Base-by-base conservation (phyloP, 2,797 vertebrate genomes). In the Phataginus tetradactyla region DNA sequence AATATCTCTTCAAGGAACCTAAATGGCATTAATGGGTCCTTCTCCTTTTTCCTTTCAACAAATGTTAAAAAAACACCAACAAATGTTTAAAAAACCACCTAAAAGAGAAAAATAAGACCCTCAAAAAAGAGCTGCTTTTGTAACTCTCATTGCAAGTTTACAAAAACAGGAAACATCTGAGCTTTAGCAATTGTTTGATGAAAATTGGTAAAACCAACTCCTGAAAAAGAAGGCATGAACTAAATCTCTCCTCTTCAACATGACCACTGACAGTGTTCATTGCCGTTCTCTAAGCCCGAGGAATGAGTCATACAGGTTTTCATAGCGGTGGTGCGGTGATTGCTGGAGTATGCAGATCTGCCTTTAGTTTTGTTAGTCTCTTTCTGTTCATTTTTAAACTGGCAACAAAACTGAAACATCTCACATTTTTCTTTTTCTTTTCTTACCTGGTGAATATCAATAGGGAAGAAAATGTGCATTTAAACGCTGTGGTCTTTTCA, bases 141-240 rank as follows among this genome's bases (percentile, higher is more conserved):
- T 79, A 94, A 83, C 69, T 94, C 39, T 72, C 68, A 83, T 77
- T 45, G 6, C 55, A 85, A 57, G 29, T 85, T 79, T 77, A 84
- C 27, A 63, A 85, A 96, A 95, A 72, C 63, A 90, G 74, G 66
- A 96, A 96, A 64, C 63, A 90, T 75, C 66, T 88, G 91, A 88
- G 13, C 49, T 63, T n/a, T 59, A 74, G 55, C 66, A 95, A 80
- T n/a, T 2, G 42, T 92, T 88, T 95, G 37, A 92, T 81, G 66
- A 95, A 93, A 91, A 92, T 27, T 72, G 87, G 32, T 42, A 94
- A 74, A 81, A 32, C 37, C n/a, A 27, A 93, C 55, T 80, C n/a
- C 27, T 88, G 11, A 45, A 84, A 77, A 91, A 71, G 32, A 59
- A 6, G 59, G 39, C 25, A 13, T 51, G 80, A 78, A 34, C 45